phyloP scores from a whole-genome alignment of 2,888 invertebrate genomes.

The Sipha maydis region DNA sequence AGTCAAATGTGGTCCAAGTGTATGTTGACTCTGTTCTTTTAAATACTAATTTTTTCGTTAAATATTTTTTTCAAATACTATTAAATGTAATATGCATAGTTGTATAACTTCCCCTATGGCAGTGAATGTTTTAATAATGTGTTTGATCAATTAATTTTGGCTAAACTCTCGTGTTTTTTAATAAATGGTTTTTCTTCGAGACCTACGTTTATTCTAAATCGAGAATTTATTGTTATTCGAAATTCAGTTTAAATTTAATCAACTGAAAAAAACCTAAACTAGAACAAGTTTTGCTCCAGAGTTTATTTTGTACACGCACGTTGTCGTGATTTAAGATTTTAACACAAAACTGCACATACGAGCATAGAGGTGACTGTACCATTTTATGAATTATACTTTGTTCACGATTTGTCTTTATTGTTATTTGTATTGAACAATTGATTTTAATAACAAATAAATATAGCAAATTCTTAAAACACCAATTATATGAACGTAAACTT shows the following conservation, averaged over 20 bases:
- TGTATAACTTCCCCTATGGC: not conserved
- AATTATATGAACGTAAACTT: too few species aligned
- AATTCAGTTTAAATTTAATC: not conserved
- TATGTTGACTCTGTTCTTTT: not conserved
- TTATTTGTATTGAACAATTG: too few species aligned
- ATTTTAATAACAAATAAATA: too few species aligned
- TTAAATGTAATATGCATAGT: not conserved
- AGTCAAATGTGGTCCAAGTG: not conserved
- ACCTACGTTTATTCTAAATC: not conserved
- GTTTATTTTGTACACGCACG: not conserved
- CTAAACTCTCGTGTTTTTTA: not conserved
- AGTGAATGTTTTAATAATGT: not conserved
- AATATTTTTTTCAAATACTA: not conserved
- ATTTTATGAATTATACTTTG: too few species aligned
- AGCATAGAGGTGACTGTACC: too few species aligned
- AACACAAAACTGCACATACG: not conserved
- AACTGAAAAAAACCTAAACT: not conserved
- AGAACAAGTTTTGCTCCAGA: not conserved
- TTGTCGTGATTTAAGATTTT: not conserved
- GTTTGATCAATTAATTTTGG: not conserved
- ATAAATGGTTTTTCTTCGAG: not conserved
- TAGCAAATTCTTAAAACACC: too few species aligned
- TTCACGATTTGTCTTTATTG: too few species aligned
- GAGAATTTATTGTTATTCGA: not conserved
- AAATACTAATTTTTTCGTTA: not conserved